These are phyloP conservation scores for Enteromius trimaculatus DNA, from an alignment of 2,797 vertebrate genomes.

Conservation along the genomic window DNA sequence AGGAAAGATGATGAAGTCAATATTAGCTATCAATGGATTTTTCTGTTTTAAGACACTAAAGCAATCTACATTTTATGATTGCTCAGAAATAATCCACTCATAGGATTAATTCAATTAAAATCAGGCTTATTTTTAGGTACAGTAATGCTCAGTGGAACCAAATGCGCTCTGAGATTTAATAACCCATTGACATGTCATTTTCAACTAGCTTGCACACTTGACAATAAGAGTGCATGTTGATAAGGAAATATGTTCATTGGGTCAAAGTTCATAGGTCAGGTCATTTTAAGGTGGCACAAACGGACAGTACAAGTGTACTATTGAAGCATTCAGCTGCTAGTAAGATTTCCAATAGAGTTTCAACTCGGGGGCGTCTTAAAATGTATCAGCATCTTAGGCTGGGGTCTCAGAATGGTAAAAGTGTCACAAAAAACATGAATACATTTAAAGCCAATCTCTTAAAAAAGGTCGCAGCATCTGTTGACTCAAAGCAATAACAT, in stretches of 20 bases:
- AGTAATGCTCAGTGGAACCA: constrained; percentile 13
- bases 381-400: constrained; percentile 34
- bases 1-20: constrained; percentile 29
- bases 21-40: constrained; percentile 40
- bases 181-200: constrained; percentile 3
- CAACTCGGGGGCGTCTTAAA: constrained; percentile 8
- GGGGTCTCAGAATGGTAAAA: constrained; percentile 17
- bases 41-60: constrained; percentile 29
- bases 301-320: constrained; percentile 7
- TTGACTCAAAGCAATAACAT: constrained; percentile 35
- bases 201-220: not conserved
- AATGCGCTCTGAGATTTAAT: not conserved
- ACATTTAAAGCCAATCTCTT: constrained; percentile 54
- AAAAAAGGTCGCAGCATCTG: constrained; percentile 36
- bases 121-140: constrained; percentile 7
- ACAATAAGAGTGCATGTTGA: constrained; percentile 17
- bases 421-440: constrained; percentile 44
- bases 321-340: not conserved
- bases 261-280: constrained; percentile 52
- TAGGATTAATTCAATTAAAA: constrained; percentile 30
- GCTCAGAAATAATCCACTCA: constrained; percentile 29
- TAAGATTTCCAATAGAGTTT: constrained; percentile 34
- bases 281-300: constrained; percentile 27
- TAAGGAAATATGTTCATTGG: constrained; percentile 17
- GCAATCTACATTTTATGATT: constrained; percentile 31